Conservation (phyloP, 2,797 vertebrate species). For the Xiphorhynchus erythropygius region DNA sequence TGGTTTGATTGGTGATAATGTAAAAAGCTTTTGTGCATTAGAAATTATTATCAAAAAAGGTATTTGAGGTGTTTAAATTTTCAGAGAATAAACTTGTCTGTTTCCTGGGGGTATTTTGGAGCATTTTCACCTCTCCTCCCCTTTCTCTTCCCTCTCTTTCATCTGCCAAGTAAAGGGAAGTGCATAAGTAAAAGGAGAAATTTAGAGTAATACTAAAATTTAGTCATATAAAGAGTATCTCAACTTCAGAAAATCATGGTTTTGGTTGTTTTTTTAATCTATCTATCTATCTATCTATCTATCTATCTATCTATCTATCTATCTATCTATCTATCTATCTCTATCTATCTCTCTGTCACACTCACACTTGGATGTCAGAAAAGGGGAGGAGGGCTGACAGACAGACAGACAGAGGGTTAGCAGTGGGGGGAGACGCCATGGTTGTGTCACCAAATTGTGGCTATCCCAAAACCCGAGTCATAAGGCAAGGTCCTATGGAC, state of each 20-base stretch:
- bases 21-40: background rate
- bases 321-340: background rate
- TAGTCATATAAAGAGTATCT: background rate
- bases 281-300: background rate
- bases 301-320: background rate
- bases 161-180: background rate
- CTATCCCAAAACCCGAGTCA: background rate
- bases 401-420: background rate
- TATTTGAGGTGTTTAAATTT: background rate
- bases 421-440: accelerated
- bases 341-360: no score
- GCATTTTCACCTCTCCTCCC: background rate
- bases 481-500: background rate
- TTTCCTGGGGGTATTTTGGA: background rate
- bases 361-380: background rate
- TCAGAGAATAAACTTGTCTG: background rate
- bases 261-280: background rate
- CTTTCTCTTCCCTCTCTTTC: background rate
- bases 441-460: accelerated
- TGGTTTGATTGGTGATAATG: background rate
- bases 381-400: background rate
- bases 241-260: background rate
- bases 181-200: background rate
- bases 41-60: background rate
- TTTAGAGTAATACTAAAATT: background rate